Conservation (phyloP, 2,113 vertebrate species). For the Labeo catla region DNA sequence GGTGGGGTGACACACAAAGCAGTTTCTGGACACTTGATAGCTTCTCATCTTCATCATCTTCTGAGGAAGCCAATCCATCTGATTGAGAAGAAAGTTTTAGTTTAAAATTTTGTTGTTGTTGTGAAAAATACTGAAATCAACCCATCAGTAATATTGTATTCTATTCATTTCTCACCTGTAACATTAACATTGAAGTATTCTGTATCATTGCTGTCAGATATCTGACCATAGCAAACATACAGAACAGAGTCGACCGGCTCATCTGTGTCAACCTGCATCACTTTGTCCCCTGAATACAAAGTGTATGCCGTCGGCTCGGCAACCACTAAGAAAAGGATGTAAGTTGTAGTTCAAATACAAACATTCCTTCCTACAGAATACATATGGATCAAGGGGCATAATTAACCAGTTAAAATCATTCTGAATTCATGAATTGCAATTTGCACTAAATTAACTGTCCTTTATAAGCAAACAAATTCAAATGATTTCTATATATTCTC, state of each 20-base stretch:
- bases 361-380: no score
- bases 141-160: no score
- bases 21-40: conserved; percentile 75
- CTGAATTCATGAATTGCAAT: no score
- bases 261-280: conserved; percentile 88
- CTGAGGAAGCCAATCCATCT: conserved; percentile 86
- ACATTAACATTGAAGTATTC: conserved; percentile 71
- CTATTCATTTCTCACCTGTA: conserved; percentile 44
- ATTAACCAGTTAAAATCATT: no score
- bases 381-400: no score
- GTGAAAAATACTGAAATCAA: neutral
- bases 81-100: conserved; percentile 14
- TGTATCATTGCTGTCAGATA: conserved; percentile 44
- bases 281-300: conserved; percentile 81
- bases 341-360: neutral
- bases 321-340: conserved; percentile 60
- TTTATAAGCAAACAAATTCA: no score
- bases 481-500: no score
- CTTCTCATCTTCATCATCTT: conserved; percentile 92
- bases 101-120: neutral
- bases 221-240: conserved; percentile 50
- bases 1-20: conserved; percentile 66
- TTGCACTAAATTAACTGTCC: no score
- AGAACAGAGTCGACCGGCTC: conserved; percentile 70
- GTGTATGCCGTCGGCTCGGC: conserved; percentile 80